These are phyloP conservation scores for Augochlorella aurata DNA, from an alignment of 2,888 invertebrate genomes.

Conservation along the genomic window DNA sequence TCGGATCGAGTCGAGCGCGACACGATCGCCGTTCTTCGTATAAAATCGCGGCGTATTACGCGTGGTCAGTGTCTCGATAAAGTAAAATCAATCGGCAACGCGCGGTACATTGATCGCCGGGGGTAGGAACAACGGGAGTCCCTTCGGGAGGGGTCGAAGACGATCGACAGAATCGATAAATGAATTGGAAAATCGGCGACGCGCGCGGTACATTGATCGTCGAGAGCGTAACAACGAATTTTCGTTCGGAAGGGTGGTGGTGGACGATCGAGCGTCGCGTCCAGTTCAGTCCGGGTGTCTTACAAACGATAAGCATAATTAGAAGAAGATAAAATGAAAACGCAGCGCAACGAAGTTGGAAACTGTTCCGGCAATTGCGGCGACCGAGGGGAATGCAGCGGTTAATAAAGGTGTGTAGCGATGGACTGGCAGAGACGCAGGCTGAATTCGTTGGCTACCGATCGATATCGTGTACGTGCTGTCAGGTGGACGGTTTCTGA, in stretches of 20 bases:
- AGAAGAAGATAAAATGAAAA: constrained; percentile 37
- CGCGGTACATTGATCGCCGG: background rate
- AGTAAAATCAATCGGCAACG: constrained; percentile 11
- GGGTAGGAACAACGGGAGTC: background rate
- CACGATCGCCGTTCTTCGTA: background rate
- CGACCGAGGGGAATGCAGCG: constrained; percentile 61
- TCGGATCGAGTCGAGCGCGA: background rate
- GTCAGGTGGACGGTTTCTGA: constrained; percentile 73
- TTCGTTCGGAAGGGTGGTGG: too few relatives aligned
- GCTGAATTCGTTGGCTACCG: constrained; percentile 76
- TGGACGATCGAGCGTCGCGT: background rate
- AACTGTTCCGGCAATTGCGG: constrained; percentile 57
- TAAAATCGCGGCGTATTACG: background rate
- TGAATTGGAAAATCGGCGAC: background rate
- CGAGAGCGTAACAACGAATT: constrained; percentile 2
- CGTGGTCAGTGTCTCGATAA: background rate
- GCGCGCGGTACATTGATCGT: constrained; percentile 13
- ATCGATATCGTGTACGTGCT: constrained; percentile 71
- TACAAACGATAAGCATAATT: constrained; percentile 1
- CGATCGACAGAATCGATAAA: background rate
- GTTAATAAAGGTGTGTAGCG: constrained; percentile 68
- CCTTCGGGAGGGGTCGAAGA: background rate
- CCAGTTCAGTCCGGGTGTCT: background rate
- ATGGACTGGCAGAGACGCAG: constrained; percentile 67
- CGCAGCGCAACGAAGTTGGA: constrained; percentile 52